Evolutionary conservation across 2,888 invertebrate species (phyloP).

Genomic region (Melangyna quadrimaculata): DNA sequence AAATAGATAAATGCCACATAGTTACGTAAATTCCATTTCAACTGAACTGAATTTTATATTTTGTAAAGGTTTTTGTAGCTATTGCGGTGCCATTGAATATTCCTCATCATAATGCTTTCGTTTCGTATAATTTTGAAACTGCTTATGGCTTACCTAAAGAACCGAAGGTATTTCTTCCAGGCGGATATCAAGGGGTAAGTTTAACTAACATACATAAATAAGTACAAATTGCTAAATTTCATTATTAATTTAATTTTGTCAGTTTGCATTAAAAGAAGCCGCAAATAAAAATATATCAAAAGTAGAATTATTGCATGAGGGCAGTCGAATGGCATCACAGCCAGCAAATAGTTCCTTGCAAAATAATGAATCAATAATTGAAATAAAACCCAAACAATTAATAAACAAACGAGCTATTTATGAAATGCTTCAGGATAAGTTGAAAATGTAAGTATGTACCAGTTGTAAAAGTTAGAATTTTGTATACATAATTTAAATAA

Average conservation of each 20-base stretch:
- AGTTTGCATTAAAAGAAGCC: conserved; percentile 19
- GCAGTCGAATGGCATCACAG: background rate
- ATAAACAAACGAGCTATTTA: conserved; percentile 36
- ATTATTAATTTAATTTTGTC: background rate
- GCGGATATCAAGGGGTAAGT: conserved; percentile 81
- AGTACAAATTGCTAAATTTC: background rate
- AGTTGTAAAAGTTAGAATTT: too few relatives aligned
- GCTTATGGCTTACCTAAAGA: conserved; percentile 85
- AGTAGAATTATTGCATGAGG: background rate
- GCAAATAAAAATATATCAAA: background rate
- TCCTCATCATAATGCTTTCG: conserved; percentile 86
- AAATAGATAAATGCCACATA: too few relatives aligned
- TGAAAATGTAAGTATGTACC: conserved; percentile 21
- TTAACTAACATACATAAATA: background rate
- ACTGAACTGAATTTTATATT: too few relatives aligned
- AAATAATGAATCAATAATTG: background rate
- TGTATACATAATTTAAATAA: too few relatives aligned
- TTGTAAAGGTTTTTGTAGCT: conserved; percentile 85
- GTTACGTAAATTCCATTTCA: too few relatives aligned
- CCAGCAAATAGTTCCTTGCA: background rate
- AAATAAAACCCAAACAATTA: background rate
- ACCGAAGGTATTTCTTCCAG: conserved; percentile 82
- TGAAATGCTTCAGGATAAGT: conserved; percentile 27
- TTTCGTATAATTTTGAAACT: conserved; percentile 89
- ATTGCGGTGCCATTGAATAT: conserved; percentile 87